Evolutionary conservation across 2,113 vertebrate species (phyloP), one percentile per base, ranked within the genome.

Genomic region (Cebidichthys violaceus): DNA sequence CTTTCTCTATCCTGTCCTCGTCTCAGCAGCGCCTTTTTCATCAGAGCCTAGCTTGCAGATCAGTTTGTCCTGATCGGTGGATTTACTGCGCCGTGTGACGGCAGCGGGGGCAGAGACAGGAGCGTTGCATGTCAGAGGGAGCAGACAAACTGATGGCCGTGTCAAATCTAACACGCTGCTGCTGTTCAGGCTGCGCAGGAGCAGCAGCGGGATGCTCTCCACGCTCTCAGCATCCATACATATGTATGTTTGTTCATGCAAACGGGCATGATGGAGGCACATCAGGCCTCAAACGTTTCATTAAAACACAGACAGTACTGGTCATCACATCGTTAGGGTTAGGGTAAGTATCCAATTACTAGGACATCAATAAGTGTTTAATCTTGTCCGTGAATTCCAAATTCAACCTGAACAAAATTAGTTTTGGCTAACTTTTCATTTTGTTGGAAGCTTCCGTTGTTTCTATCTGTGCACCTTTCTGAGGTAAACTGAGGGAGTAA

Each of bases 141-240:
- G 76, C 74, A 81, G 82, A 85, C 82, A 70, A 90, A 90, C 60
- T 62, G 60, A 91, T 41, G 41, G 78, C 31, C 65, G 90, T 93
- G 92, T 95, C 83, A 93, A 92, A 92, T 92, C 67, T 90, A 93
- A 88, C 93, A 89, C 55, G 35, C 55, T 75, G 74, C 77, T 92
- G 91, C 86, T 88, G 89, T 57, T 85, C 71, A 18, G 70, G 64
- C 64, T 3, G 55, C 55, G 57, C 79, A 76, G 82, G 71, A 65
- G 57, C 67, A 75, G 69, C 79, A 31, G 9, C 15, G 39, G 60
- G n/a, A 45, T 43, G 75, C 55, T 50, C 62, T 75, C 45, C 57
- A 37, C 37, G 60, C 74, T 59, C 72, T 61, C n/a, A 54, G 59
- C 20, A 70, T 14, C 9, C 55, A 22, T 24, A 39, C 7, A 39